Evolutionary conservation across 2,113 vertebrate species (phyloP), one percentile per base, ranked within the genome.

Genomic region (Sinosuthora webbiana): DNA sequence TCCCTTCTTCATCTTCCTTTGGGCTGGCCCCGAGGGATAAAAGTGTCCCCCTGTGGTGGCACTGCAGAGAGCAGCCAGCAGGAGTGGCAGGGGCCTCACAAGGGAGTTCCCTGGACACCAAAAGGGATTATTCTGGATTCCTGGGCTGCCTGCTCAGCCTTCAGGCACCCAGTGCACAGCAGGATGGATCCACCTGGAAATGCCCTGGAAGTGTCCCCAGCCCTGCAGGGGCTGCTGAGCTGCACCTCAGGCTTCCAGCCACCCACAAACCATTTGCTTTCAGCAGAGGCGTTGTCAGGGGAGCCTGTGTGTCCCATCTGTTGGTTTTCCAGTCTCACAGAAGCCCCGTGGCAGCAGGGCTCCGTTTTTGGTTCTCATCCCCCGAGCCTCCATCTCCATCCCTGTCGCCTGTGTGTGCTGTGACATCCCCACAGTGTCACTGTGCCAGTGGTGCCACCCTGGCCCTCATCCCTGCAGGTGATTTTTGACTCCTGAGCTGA

Each of bases 311-410:
- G 63, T 76, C 55, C 69, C 74, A 11, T 60, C 42, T 50, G 35
- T 63, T 12, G 56, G 4, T 17, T 6, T 15, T 25, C 1, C 23
- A 11, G 52, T 33, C 35, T 52, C 64, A 2, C 44, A 16, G 60
- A 11, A 79, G 89, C 63, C 74, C 89, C 35, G 10, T 70, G 71
- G 82, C 68, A 83, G 41, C 50, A 50, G 6, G 6, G 18, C 33
- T 62, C 2, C 60, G 60, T 2, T 33, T 23, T 23, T 55, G 37
- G 2, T 25, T 53, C 59, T 77, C 81, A 56, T 87, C 37, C 65
- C 71, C 71, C 11, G 35, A 95, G 62, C 75, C 39, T 79, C 76
- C 93, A 91, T 95, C 74, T 93, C 64, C 96, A 79, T 96, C 33
- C 59, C 63, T 62, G 71, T 94, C 49, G 22, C 60, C 24, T n/a